Evolutionary conservation across 2,797 vertebrate species (phyloP), one percentile per base, ranked within the genome.

Genomic region (Steatocranus sp.): DNA sequence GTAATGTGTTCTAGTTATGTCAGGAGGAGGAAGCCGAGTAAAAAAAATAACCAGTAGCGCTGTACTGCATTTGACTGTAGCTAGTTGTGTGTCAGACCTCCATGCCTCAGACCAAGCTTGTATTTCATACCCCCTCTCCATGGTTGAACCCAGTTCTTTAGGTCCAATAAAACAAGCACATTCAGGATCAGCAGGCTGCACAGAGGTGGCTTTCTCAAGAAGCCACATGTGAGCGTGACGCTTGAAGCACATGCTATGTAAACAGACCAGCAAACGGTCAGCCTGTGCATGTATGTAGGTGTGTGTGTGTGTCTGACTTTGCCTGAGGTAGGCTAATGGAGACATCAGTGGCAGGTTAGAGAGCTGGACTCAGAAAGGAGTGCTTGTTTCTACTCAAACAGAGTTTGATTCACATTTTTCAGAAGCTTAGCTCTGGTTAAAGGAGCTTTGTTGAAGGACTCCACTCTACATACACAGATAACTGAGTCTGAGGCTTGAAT

Each of bases 141-240:
- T 11, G 34, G 54, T 58, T 90, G 53, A 85, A 82, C 75, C 56
- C 63, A 5, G 18, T 2, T 79, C 58, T 77, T 73, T 11, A 75
- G 77, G 23, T 41, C 3, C 79, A 80, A 76, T 83, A 58, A 83
- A 4, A n/a, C 1, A 20, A 68, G 80, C 12, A 23, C 7, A 73
- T 86, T 84, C 70, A 66, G 34, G 18, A 76, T 73, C 81, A 83
- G 75, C 73, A 18, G 43, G 77, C 80, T 30, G 51, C 63, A 91
- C 82, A 92, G 78, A 90, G 79, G 81, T 50, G 12, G 76, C 87
- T 85, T 89, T 92, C 36, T 88, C 18, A 78, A 36, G 75, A 73
- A 27, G 56, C 82, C 81, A 87, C 90, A 89, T 85, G 76, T 73
- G 81, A 87, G 63, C 17, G 11, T 20, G 79, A 49, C 8, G 27